A percentile compares a stretch with the other conserved stretches of the same genome.
Evolutionary conservation across 2,888 invertebrate species (phyloP).

Genomic region (Nasonovia ribisnigri): DNA sequence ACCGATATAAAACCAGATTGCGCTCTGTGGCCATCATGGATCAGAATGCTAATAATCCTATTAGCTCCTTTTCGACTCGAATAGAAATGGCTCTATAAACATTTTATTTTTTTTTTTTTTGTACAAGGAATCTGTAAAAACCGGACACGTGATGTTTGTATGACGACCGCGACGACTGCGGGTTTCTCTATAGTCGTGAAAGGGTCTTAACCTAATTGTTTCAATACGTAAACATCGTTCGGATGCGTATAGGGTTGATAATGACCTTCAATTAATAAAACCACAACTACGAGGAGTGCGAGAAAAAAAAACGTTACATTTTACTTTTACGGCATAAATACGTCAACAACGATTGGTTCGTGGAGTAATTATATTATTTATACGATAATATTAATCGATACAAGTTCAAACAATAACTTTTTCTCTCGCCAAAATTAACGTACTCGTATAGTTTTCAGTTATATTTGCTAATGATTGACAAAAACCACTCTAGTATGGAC

Average conservation of each 20-base stretch:
- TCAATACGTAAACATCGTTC: constrained; percentile 33
- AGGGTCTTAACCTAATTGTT: constrained; percentile 64
- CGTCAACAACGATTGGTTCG: not conserved
- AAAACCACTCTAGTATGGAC: not conserved
- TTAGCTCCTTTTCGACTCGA: constrained; percentile 60
- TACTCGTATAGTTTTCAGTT: not conserved
- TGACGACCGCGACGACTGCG: not conserved
- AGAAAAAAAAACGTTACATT: constrained; percentile 39
- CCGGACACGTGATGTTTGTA: constrained; percentile 46
- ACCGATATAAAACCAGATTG: constrained; percentile 60
- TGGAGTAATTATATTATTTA: not conserved
- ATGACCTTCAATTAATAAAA: constrained; percentile 53
- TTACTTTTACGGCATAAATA: constrained; percentile 25
- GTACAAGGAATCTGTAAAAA: constrained; percentile 55
- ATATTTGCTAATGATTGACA: not conserved
- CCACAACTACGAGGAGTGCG: not conserved
- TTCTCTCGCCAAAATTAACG: not conserved
- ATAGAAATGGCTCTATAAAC: constrained; percentile 53
- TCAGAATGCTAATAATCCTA: constrained; percentile 61
- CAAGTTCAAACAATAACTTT: not conserved
- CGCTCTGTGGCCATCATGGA: not conserved
- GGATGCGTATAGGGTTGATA: constrained; percentile 50
- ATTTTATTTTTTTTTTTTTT: constrained; percentile 37
- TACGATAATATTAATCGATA: not conserved
- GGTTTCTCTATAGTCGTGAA: constrained; percentile 59